Evolutionary conservation across 2,888 invertebrate species (phyloP), one percentile per base, ranked within the genome.

Genomic region (Dynastes hyllus): DNA sequence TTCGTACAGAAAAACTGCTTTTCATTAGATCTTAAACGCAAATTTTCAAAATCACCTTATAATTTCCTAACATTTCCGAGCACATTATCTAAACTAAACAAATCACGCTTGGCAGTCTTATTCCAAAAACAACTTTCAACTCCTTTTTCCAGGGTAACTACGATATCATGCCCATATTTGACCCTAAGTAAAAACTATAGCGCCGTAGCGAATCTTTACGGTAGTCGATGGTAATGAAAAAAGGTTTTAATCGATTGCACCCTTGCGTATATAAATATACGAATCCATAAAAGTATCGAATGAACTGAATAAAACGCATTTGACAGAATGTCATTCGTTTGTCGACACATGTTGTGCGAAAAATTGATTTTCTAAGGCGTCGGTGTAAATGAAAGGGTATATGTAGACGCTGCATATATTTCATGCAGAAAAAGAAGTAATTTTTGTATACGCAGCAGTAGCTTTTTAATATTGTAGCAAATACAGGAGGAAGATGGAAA

Each of bases 351-450:
- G 65, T 65, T 65, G 29, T 1, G 16, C 37, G 65, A 2, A 65
- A 65, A 65, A 65, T 65, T 11, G 65, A 65, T 65, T 65, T 65
- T 65, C 37, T 65, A 32, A 65, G 65, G 65, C 65, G 65, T 65
- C 65, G 65, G 65, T 65, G 65, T 65, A 65, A 65, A 29, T 65
- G 65, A 65, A 65, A 65, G 65, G n/a, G 65, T 37, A 37, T 45
- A 45, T 8, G 11, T 11, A 45, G 8, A 45, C 32, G 32, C 32
- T 45, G 8, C 11, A 8, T 45, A 45, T 45, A 45, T 45, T 11
- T 45, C 11, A 11, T 45, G 8, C 11, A 45, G 45, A 45, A 45
- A 45, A 45, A 11, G 8, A 45, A 45, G 45, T 45, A 37, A 32
- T 40, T 9, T 40, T 45, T 45, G 11, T 45, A 8, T 45, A 11